These are phyloP conservation scores for Maccullochella peelii DNA, from an alignment of 2,113 vertebrate species.

Conservation along the genomic window DNA sequence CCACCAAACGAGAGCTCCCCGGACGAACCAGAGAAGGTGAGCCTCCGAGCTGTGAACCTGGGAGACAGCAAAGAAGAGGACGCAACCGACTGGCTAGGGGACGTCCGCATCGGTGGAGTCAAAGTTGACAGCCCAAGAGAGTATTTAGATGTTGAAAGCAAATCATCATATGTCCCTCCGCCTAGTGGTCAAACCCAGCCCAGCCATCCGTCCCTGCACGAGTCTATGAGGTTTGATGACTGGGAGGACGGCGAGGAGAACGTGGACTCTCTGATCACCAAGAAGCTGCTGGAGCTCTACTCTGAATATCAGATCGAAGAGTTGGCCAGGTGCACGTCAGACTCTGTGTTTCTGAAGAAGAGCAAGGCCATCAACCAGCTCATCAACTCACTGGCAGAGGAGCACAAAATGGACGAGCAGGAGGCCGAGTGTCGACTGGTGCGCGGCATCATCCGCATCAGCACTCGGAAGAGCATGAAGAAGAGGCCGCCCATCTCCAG, in stretches of 20 bases:
- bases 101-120: slow-evolving; percentile 85
- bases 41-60: slow-evolving; percentile 64
- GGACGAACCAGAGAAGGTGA: slow-evolving; percentile 70
- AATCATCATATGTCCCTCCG: background rate
- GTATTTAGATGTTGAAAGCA: slow-evolving; percentile 81
- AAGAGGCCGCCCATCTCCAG: slow-evolving; percentile 66
- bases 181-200: slow-evolving; percentile 46
- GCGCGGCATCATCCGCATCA: slow-evolving; percentile 95
- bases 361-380: slow-evolving; percentile 95
- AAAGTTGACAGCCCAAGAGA: slow-evolving; percentile 75
- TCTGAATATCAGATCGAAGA: slow-evolving; percentile 97
- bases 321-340: slow-evolving; percentile 94
- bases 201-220: slow-evolving; percentile 83
- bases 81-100: slow-evolving; percentile 88
- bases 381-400: slow-evolving; percentile 88
- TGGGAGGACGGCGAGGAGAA: slow-evolving; percentile 88
- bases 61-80: slow-evolving; percentile 47
- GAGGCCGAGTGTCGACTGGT: slow-evolving; percentile 95
- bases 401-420: slow-evolving; percentile 88
- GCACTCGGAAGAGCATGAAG: slow-evolving; percentile 88
- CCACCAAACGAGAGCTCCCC: slow-evolving; percentile 71
- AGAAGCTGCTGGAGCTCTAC: slow-evolving; percentile 96
- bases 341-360: slow-evolving; percentile 95
- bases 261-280: slow-evolving; percentile 92
- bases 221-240: slow-evolving; percentile 80